Conservation (phyloP, 2,888 invertebrate genomes). For the Polydrusus pterygomalis region DNA sequence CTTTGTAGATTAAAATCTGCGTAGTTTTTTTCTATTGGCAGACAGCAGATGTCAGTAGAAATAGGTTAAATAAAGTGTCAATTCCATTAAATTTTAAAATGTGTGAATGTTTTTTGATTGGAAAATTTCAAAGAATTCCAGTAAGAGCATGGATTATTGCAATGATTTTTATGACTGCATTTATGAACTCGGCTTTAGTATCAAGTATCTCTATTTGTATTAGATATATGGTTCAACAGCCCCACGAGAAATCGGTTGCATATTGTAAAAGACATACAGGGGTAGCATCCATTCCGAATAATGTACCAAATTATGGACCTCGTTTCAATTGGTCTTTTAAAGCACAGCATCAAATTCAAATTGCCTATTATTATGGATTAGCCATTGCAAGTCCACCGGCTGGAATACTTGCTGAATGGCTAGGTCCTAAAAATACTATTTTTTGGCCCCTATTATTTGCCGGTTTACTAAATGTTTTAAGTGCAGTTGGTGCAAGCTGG, state of each 20-base stretch:
- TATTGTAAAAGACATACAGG: conserved; percentile 29
- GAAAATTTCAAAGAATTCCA: conserved; percentile 36
- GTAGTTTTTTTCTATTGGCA: background rate
- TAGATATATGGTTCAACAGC: conserved; percentile 11
- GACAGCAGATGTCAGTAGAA: background rate
- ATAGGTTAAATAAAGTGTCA: conserved; percentile 3
- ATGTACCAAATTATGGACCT: conserved; percentile 22
- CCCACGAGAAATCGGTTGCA: conserved; percentile 12
- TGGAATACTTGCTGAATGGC: conserved; percentile 40
- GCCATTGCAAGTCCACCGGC: conserved; percentile 37
- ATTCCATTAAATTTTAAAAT: conserved; percentile 5
- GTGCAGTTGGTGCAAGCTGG: conserved; percentile 35
- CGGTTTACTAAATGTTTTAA: conserved; percentile 27
- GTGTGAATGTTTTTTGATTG: conserved; percentile 1
- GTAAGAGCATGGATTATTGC: conserved; percentile 43
- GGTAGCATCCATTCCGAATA: background rate
- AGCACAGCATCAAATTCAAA: conserved; percentile 31
- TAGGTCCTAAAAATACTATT: conserved; percentile 45
- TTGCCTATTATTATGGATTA: conserved; percentile 44
- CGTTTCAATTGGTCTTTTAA: conserved; percentile 35
- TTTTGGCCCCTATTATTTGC: conserved; percentile 35
- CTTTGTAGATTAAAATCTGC: background rate
- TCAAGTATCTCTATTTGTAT: conserved; percentile 35
- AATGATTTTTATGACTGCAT: conserved; percentile 43
- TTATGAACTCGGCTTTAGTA: conserved; percentile 33